phyloP scores from a whole-genome alignment of 2,888 invertebrate genomes.

The Dorcus hopei region DNA sequence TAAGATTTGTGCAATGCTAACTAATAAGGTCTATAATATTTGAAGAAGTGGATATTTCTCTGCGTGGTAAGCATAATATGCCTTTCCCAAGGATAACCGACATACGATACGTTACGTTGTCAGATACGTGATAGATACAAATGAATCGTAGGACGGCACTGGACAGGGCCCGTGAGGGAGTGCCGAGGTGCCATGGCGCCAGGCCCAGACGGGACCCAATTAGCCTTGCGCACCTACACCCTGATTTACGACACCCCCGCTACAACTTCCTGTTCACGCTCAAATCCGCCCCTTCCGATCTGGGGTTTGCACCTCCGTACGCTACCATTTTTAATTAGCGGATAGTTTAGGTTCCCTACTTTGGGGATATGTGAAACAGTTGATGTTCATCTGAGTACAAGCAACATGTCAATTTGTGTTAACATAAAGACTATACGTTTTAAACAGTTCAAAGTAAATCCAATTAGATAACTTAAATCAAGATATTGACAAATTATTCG shows the following conservation, averaged over 20 bases:
- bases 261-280: constrained; percentile 44
- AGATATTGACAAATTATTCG: too few relatives aligned
- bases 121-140: constrained; percentile 32
- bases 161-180: constrained; percentile 34
- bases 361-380: neutral
- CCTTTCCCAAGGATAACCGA: constrained; percentile 22
- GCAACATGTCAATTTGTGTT: too few relatives aligned
- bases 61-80: too few relatives aligned
- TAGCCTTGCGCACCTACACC: constrained; percentile 47
- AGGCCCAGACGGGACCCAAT: constrained; percentile 46
- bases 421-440: too few relatives aligned
- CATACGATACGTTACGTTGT: constrained; percentile 25
- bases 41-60: neutral
- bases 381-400: too few relatives aligned
- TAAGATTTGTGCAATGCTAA: too few relatives aligned
- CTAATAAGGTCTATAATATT: too few relatives aligned
- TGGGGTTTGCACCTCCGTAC: constrained; percentile 24
- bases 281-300: constrained; percentile 17
- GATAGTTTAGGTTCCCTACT: constrained; percentile 21
- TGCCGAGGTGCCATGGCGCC: constrained; percentile 43
- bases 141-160: constrained; percentile 31
- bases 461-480: too few relatives aligned
- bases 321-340: constrained; percentile 38
- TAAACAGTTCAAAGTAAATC: too few relatives aligned
- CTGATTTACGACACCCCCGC: constrained; percentile 48